Evolutionary conservation across 2,797 vertebrate species (phyloP).

Genomic region (Liasis olivaceus): DNA sequence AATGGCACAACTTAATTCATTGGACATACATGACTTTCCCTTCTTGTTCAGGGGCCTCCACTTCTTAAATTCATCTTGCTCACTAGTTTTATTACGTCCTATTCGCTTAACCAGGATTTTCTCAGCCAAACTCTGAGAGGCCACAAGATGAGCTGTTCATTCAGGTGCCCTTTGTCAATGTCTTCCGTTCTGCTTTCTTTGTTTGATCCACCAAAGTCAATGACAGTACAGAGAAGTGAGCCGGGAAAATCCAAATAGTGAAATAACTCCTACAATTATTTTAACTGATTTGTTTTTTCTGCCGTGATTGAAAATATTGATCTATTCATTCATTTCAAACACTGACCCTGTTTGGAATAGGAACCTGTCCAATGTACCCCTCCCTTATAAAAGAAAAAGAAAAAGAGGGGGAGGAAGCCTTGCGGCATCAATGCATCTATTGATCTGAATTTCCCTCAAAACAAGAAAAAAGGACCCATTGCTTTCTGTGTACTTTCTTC

Average conservation of each 20-base stretch:
- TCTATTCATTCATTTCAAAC: not conserved
- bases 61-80: not conserved
- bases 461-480: conserved; percentile 61
- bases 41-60: not conserved
- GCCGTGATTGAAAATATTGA: not conserved
- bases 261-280: not conserved
- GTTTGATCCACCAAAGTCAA: not conserved
- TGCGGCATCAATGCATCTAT: too few species aligned
- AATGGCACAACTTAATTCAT: not conserved
- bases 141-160: not conserved
- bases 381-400: too few species aligned
- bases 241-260: not conserved
- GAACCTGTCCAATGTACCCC: not conserved
- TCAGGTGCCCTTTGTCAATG: not conserved
- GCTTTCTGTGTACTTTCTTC: conserved; percentile 71
- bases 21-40: not conserved
- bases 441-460: conserved; percentile 30
- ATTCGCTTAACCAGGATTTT: not conserved
- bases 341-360: not conserved
- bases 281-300: not conserved
- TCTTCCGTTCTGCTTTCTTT: not conserved
- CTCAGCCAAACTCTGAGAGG: not conserved
- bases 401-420: not conserved
- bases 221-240: not conserved
- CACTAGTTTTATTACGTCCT: not conserved